These are phyloP conservation scores for Drosophila leontia DNA, from an alignment of 1,140 invertebrate genomes.

Conservation along the genomic window DNA sequence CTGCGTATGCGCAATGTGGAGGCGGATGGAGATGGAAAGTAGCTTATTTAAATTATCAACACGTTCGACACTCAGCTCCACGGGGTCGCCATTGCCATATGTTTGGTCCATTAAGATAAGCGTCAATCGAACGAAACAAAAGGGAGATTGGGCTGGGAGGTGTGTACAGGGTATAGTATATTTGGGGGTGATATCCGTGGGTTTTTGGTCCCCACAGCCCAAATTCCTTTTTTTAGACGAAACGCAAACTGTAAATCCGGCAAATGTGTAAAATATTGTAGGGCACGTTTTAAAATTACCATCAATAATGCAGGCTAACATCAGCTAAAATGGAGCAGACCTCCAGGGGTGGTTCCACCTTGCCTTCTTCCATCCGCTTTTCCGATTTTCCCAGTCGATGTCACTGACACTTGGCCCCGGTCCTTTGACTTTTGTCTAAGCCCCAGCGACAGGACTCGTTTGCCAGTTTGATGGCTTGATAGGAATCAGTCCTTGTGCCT, in stretches of 20 bases:
- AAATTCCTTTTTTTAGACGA: constrained; percentile 30
- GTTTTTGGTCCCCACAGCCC: constrained; percentile 4
- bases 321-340: constrained; percentile 10
- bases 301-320: constrained; percentile 71
- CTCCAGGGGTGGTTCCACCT: constrained; percentile 42
- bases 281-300: constrained; percentile 83
- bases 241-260: constrained; percentile 76
- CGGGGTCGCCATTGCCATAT: constrained; percentile 58
- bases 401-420: constrained; percentile 67
- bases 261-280: constrained; percentile 81
- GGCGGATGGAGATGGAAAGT: constrained; percentile 60
- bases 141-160: constrained; percentile 34
- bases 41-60: constrained; percentile 84
- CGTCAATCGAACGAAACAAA: constrained; percentile 78
- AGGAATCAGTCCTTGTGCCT: constrained; percentile 58
- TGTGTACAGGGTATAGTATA: constrained; percentile 5
- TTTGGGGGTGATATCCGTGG: constrained; percentile 1
- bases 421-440: constrained; percentile 74
- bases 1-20: constrained; percentile 75
- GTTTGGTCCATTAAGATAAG: constrained; percentile 84
- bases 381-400: constrained; percentile 43
- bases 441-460: constrained; percentile 56
- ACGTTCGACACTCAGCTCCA: constrained; percentile 46
- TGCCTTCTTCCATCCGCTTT: constrained; percentile 3
- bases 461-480: constrained; percentile 81